These are phyloP conservation scores for Elmis aenea DNA, from an alignment of 2,888 invertebrate genomes.

Conservation along the genomic window DNA sequence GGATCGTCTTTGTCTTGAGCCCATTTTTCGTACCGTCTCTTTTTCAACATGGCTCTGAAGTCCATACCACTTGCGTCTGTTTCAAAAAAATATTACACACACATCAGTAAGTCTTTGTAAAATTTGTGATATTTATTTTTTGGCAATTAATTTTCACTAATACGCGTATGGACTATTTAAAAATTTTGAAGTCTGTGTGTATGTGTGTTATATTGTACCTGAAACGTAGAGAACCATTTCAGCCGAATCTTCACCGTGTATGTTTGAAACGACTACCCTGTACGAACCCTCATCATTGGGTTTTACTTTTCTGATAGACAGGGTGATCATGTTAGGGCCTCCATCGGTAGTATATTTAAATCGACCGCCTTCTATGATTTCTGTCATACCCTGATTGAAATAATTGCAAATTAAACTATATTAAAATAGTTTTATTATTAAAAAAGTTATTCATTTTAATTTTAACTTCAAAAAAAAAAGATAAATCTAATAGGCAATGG, in stretches of 20 bases:
- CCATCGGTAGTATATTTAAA: constrained; percentile 95
- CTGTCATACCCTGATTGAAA: constrained; percentile 65
- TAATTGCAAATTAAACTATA: constrained; percentile 4
- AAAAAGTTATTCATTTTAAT: too few species aligned
- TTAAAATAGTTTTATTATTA: too few species aligned
- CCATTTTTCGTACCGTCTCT: constrained; percentile 93
- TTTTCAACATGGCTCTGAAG: constrained; percentile 97
- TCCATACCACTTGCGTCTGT: constrained; percentile 95
- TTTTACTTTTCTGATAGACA: constrained; percentile 94
- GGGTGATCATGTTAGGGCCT: constrained; percentile 83
- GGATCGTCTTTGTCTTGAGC: constrained; percentile 85
- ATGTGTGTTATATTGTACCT: constrained; percentile 54
- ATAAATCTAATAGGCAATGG: too few species aligned
- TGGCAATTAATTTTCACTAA: neutral
- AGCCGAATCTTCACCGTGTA: constrained; percentile 92
- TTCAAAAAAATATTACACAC: constrained; percentile 9
- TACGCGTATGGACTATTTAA: too few species aligned
- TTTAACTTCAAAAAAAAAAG: too few species aligned
- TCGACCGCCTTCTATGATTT: constrained; percentile 91
- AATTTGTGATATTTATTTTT: neutral
- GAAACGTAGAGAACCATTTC: constrained; percentile 96
- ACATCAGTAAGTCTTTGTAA: constrained; percentile 1
- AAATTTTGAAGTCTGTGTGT: too few species aligned
- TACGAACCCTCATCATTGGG: constrained; percentile 97
- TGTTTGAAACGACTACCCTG: constrained; percentile 86